phyloP scores from a whole-genome alignment of 2,797 vertebrate genomes.

The Microtus californicus region DNA sequence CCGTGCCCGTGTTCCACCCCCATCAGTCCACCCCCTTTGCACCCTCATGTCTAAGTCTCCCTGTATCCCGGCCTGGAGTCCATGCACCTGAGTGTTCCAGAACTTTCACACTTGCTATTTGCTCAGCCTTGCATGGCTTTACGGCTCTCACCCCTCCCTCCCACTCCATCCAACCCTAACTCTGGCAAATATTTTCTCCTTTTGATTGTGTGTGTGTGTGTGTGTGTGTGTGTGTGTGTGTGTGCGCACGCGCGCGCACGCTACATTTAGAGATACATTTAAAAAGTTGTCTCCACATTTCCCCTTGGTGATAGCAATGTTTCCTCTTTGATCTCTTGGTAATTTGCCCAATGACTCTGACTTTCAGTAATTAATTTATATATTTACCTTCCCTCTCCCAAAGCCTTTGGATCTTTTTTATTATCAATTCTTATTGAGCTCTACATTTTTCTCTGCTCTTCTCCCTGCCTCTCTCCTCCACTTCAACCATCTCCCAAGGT shows the following conservation, averaged over 20 bases:
- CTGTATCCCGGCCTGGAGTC: background rate
- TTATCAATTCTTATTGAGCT: no score
- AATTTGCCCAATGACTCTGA: constrained; percentile 9
- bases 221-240: no score
- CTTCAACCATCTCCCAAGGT: no score
- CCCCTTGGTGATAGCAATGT: background rate
- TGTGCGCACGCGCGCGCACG: no score
- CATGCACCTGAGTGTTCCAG: background rate
- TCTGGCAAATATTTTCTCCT: background rate
- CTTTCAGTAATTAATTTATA: constrained; percentile 17
- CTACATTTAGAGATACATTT: background rate
- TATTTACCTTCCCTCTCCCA: background rate
- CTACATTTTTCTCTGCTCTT: no score
- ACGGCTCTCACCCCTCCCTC: no score
- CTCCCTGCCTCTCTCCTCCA: no score
- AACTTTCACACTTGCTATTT: background rate
- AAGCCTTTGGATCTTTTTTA: background rate
- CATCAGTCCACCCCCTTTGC: background rate
- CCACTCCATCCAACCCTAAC: background rate
- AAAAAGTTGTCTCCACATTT: constrained; percentile 7
- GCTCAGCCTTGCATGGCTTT: background rate
- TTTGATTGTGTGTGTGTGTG: background rate
- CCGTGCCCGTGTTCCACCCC: no score
- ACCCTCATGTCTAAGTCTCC: background rate
- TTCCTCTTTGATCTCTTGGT: constrained; percentile 27